phyloP scores from a whole-genome alignment of 2,113 vertebrate species.

The Genyomyrus donnyi region DNA sequence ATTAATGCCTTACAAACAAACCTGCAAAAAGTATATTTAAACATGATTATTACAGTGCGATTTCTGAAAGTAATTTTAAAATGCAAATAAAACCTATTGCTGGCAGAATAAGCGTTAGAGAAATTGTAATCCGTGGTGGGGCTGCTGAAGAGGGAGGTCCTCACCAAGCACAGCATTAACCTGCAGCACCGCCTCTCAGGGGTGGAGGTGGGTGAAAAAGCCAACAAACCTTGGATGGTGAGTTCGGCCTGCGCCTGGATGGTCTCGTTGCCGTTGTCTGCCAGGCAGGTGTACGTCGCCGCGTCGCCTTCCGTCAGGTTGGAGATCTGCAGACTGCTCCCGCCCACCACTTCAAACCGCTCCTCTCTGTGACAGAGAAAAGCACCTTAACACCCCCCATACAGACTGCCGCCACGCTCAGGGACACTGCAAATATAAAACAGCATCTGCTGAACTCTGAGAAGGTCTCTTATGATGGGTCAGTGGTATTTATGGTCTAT shows the following conservation, averaged over 20 bases:
- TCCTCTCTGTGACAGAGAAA: constrained; percentile 54
- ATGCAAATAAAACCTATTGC: neutral
- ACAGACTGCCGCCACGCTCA: neutral
- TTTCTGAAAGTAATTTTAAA: neutral
- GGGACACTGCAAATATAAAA: neutral
- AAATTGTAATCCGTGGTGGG: neutral
- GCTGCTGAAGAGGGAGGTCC: neutral
- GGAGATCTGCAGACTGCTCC: constrained; percentile 71
- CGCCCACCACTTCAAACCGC: constrained; percentile 54
- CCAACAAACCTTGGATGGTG: constrained; percentile 64
- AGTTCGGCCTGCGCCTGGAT: constrained; percentile 78
- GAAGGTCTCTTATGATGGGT: neutral
- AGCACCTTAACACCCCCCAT: neutral
- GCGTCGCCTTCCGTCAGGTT: constrained; percentile 69
- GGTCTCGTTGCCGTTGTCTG: constrained; percentile 69
- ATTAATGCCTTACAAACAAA: neutral
- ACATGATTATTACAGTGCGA: neutral
- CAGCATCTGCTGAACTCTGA: neutral
- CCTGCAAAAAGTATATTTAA: neutral
- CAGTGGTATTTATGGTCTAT: neutral
- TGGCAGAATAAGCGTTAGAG: neutral
- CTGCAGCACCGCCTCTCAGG: neutral
- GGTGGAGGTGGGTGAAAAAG: neutral
- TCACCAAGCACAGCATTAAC: neutral
- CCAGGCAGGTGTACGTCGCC: constrained; percentile 78